Evolutionary conservation across 2,888 invertebrate species (phyloP).

Genomic region (Alsophila aescularia): DNA sequence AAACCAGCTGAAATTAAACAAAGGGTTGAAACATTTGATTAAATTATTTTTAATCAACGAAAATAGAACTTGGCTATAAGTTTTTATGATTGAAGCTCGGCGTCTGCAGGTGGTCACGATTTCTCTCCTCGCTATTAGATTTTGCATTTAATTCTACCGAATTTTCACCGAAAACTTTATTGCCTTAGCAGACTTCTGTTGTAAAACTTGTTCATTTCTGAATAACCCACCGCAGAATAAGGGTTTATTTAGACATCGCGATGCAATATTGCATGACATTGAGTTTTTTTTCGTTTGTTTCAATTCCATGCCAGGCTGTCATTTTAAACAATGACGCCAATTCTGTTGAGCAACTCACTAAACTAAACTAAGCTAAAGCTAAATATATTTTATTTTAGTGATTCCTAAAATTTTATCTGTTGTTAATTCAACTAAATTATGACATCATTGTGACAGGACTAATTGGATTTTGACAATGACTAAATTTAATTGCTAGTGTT

Average conservation of each 20-base stretch:
- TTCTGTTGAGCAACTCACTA: no score
- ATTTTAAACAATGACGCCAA: no score
- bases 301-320: no score
- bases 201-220: conserved; percentile 61
- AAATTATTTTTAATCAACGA: conserved; percentile 43
- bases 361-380: no score
- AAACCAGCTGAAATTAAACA: conserved; percentile 22
- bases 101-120: conserved; percentile 56
- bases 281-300: no score
- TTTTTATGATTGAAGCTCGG: conserved; percentile 44
- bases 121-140: conserved; percentile 41
- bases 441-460: no score
- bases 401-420: no score
- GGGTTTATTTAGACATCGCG: conserved; percentile 37
- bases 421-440: no score
- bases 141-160: conserved; percentile 57
- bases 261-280: neutral
- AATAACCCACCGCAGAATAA: conserved; percentile 53
- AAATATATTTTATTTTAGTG: no score
- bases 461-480: no score
- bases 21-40: conserved; percentile 32
- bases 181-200: conserved; percentile 56
- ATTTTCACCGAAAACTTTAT: conserved; percentile 57
- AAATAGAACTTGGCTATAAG: conserved; percentile 41
- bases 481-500: no score